Conservation (phyloP, 2,113 vertebrate genomes). For the Empidonax alnorum region DNA sequence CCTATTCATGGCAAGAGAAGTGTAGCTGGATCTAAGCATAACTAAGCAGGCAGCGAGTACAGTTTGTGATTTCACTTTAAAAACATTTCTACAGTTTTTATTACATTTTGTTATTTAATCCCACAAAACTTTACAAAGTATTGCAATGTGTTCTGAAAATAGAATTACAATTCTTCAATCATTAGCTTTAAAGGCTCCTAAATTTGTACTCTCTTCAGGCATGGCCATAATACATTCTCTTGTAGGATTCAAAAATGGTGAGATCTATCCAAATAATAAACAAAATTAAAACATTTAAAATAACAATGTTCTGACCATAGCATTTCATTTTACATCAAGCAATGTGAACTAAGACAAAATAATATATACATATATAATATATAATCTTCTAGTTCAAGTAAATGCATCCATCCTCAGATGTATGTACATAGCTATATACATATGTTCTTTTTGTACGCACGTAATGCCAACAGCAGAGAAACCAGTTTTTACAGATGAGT, state of each 20-base stretch:
- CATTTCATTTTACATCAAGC: background rate
- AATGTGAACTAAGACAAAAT: background rate
- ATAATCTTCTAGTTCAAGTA: background rate
- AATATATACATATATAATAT: background rate
- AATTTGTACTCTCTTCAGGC: background rate
- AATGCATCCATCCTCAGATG: background rate
- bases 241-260: background rate
- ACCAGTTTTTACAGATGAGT: background rate
- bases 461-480: background rate
- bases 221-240: background rate
- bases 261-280: background rate
- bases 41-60: background rate
- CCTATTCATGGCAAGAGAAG: background rate
- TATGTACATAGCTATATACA: accelerated
- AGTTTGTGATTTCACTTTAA: background rate
- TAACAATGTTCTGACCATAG: background rate
- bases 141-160: background rate
- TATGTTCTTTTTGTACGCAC: background rate
- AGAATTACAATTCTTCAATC: background rate
- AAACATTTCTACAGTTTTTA: background rate
- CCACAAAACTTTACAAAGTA: background rate
- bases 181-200: background rate
- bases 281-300: background rate
- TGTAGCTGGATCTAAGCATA: background rate
- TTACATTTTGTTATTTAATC: background rate